A percentile compares a stretch with the other conserved stretches of the same genome.
Evolutionary conservation across 2,113 vertebrate species (phyloP).

Genomic region (Copsychus sechellarum): DNA sequence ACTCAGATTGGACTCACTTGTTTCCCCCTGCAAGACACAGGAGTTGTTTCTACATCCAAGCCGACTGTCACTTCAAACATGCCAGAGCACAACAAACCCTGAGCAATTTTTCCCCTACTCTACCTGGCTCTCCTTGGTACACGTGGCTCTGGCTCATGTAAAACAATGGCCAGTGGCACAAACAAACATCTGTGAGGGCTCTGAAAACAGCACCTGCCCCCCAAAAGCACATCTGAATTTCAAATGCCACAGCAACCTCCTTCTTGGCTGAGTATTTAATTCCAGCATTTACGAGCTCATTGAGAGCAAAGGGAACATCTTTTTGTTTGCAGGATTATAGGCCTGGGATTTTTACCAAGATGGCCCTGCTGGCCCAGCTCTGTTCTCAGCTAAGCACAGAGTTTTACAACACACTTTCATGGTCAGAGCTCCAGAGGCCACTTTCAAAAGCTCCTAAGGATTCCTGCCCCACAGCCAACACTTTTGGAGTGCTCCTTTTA

Average conservation of each 20-base stretch:
- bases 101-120: background rate
- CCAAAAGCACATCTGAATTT: background rate
- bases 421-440: background rate
- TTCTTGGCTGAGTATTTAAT: background rate
- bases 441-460: background rate
- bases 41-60: background rate
- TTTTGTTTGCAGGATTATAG: background rate
- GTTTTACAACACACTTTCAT: background rate
- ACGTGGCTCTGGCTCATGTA: accelerated
- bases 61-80: accelerated
- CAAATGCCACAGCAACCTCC: background rate
- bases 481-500: background rate
- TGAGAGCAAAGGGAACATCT: background rate
- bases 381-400: background rate
- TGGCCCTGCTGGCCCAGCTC: background rate
- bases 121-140: background rate
- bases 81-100: background rate
- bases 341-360: background rate
- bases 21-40: background rate
- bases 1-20: accelerated
- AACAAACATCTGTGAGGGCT: background rate
- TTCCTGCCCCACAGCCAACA: background rate
- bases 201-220: background rate
- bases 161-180: background rate
- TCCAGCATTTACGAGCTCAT: background rate